A percentile compares a stretch with the other conserved stretches of the same genome.
phyloP scores from a whole-genome alignment of 2,888 invertebrate genomes.

The Nymphalis polychloros region DNA sequence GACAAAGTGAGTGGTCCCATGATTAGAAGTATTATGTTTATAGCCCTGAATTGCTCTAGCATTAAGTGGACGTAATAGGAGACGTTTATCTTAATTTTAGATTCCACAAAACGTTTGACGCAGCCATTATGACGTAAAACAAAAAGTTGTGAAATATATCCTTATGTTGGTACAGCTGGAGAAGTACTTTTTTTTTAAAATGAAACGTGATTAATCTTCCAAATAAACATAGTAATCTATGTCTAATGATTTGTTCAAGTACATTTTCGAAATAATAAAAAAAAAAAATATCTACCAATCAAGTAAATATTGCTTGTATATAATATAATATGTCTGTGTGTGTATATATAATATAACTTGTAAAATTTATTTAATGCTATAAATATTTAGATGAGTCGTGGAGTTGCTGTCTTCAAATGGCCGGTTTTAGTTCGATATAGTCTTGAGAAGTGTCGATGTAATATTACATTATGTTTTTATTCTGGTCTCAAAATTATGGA shows the following conservation, averaged over 20 bases:
- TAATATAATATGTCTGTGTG: no score
- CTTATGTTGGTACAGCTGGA: conserved; percentile 1
- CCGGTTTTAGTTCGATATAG: conserved; percentile 23
- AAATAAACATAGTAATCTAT: not conserved
- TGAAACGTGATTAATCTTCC: no score
- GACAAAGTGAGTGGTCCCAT: conserved; percentile 41
- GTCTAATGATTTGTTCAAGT: no score
- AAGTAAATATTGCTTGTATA: no score
- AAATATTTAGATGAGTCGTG: not conserved
- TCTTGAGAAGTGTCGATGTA: conserved; percentile 21
- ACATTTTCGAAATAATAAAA: no score
- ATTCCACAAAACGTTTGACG: conserved; percentile 75
- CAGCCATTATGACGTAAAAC: conserved; percentile 52
- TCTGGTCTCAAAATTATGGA: conserved; percentile 37
- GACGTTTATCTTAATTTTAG: conserved; percentile 77
- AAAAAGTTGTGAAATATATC: conserved; percentile 27
- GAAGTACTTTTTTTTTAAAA: not conserved
- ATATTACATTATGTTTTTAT: conserved; percentile 35
- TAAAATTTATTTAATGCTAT: no score
- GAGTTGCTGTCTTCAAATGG: conserved; percentile 9
- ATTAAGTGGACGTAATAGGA: conserved; percentile 76
- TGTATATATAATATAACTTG: no score
- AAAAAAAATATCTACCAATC: no score
- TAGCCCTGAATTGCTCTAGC: conserved; percentile 68
- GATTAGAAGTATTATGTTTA: conserved; percentile 79